A percentile compares a stretch with the other conserved stretches of the same genome.
phyloP scores from a whole-genome alignment of 2,888 invertebrate genomes.

The Leptinotarsa juncta region DNA sequence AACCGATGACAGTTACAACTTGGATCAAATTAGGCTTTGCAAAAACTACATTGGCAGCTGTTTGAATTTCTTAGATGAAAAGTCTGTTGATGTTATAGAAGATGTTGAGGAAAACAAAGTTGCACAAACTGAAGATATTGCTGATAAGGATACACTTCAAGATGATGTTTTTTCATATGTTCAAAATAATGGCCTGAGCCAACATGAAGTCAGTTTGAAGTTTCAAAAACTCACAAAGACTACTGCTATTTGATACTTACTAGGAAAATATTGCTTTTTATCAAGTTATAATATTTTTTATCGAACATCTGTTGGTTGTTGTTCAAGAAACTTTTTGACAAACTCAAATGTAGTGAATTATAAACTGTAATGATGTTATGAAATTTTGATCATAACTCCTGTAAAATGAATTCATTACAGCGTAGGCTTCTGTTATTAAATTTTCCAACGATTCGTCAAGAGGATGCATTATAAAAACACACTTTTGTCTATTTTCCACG shows the following conservation, averaged over 20 bases:
- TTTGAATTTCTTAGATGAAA: constrained; percentile 52
- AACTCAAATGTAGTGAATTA: too few relatives aligned
- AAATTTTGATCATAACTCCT: too few relatives aligned
- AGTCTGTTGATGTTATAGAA: constrained; percentile 37
- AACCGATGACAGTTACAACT: constrained; percentile 44
- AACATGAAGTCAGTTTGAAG: constrained; percentile 35
- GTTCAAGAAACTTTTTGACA: too few relatives aligned
- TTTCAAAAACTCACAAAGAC: constrained; percentile 44
- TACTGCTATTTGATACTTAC: constrained; percentile 38
- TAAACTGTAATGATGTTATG: too few relatives aligned
- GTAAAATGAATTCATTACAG: too few relatives aligned
- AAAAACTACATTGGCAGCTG: constrained; percentile 49
- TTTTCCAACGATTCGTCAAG: too few relatives aligned
- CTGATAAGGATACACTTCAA: constrained; percentile 26
- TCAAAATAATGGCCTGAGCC: constrained; percentile 18
- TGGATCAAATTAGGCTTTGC: constrained; percentile 47
- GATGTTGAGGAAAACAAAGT: background rate
- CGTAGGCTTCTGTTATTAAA: too few relatives aligned
- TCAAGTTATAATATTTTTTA: background rate
- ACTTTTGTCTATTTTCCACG: too few relatives aligned
- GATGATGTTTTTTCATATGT: constrained; percentile 47
- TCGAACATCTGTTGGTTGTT: background rate
- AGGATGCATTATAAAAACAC: too few relatives aligned
- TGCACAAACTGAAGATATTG: background rate
- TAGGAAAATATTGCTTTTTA: background rate